Base-by-base conservation (phyloP, 1,140 invertebrate species). In the Drosophila repleta region DNA sequence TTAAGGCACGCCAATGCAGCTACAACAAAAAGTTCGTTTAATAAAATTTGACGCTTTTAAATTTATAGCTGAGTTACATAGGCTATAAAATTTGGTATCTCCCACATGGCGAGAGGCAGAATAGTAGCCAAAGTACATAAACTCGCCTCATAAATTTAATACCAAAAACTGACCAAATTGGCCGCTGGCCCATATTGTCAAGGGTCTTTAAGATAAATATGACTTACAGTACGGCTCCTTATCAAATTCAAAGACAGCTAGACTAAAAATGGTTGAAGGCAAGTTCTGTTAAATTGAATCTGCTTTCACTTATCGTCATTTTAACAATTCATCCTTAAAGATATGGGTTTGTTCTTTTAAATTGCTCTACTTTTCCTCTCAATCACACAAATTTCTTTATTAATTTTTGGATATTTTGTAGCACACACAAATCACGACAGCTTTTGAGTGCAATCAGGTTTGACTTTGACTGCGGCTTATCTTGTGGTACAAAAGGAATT, bases 81-180 rank as follows among this genome's bases (percentile, higher is more conserved):
- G 45, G 43, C 51, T 57, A 53, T 65, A 65, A 57, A 65, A 52
- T 71, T 32, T 57, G 41, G 61, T 71, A 65, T 65, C 61, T 65
- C 24, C 20, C 61, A 65, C 37, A 71, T 65, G 62, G 57, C 58
- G 46, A 64, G 43, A 43, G 56, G 2, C 51, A 56, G 60, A 41
- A 41, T 17, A 64, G 52, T 64, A 39, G 61, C 52, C 35, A 24
- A 70, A 57, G 49, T 64, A 64, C 73, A 51, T 79, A 70, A 74
- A 52, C 43, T 43, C 61, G 39, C 43, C 57, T 41, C 79, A 82
- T 82, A 82, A 82, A 82, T 77, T 82, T 39, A 26, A 41, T 56
- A 60, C 56, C 29, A 61, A 77, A 67, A 64, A 53, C 63, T 78
- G 49, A 2, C 49, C 32, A 73, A 53, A 39, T 61, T 67, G 56